A percentile compares a stretch with the other conserved stretches of the same genome.
phyloP scores from a whole-genome alignment of 2,888 invertebrate species.

The Xylophagus ater region DNA sequence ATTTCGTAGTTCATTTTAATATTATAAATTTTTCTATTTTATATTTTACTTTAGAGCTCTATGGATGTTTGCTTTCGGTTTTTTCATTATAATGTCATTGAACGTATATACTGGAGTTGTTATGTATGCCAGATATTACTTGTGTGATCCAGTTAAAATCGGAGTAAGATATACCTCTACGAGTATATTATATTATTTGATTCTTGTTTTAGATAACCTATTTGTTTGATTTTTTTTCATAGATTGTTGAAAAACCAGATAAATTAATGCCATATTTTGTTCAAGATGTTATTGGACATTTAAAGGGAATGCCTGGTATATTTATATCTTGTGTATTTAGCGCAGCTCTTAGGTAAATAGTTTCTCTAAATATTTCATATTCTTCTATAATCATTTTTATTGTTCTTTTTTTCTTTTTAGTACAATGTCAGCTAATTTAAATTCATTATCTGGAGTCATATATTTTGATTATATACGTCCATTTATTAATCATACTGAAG shows the following conservation, averaged over 20 bases:
- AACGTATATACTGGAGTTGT: conserved; percentile 46
- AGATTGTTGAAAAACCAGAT: conserved; percentile 25
- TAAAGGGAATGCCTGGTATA: conserved; percentile 43
- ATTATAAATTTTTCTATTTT: neutral
- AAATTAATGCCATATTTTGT: conserved; percentile 43
- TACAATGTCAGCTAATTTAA: conserved; percentile 41
- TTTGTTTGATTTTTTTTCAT: conserved; percentile 5
- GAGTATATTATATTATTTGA: too few relatives aligned
- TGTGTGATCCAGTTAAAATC: conserved; percentile 44
- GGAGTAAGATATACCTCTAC: conserved; percentile 15
- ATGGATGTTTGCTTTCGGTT: conserved; percentile 41
- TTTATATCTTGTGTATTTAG: conserved; percentile 46
- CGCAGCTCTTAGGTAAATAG: conserved; percentile 41
- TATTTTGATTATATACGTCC: conserved; percentile 42
- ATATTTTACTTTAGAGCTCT: conserved; percentile 35
- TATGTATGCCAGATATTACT: conserved; percentile 42
- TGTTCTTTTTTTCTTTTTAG: conserved; percentile 23
- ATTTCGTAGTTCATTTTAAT: conserved; percentile 3
- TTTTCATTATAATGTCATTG: conserved; percentile 40
- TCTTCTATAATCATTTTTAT: too few relatives aligned
- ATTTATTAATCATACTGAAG: conserved; percentile 27
- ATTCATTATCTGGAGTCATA: conserved; percentile 40
- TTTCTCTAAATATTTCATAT: too few relatives aligned
- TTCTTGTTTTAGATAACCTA: neutral
- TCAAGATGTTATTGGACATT: conserved; percentile 38